Percentiles rank a stretch among this genome's conserved stretches.
phyloP scores from a whole-genome alignment of 2,797 vertebrate species.

The Melanotaenia trifasciata region DNA sequence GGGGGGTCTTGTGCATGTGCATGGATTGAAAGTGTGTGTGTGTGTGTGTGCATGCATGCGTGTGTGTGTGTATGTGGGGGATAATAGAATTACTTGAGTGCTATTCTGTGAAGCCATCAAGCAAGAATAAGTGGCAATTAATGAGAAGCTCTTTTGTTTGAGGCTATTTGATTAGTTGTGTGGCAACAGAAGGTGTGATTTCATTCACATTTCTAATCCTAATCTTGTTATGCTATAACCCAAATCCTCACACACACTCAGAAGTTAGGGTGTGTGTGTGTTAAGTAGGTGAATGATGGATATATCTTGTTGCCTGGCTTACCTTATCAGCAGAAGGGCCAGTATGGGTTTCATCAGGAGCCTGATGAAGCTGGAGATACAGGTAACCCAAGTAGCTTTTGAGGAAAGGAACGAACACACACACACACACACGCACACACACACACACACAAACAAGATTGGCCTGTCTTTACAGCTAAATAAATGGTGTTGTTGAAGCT shows the following conservation, averaged over 20 bases:
- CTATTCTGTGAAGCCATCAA: slow-evolving; percentile 61
- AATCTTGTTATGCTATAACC: slow-evolving; percentile 59
- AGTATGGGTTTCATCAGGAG: slow-evolving; percentile 79
- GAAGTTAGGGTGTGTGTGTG: slow-evolving; percentile 25
- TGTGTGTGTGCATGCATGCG: too few relatives aligned
- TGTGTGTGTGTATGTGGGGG: slow-evolving; percentile 2
- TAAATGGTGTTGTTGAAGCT: slow-evolving; percentile 71
- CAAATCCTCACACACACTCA: background rate
- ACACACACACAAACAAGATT: slow-evolving; percentile 72
- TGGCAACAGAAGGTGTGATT: slow-evolving; percentile 62
- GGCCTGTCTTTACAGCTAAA: slow-evolving; percentile 77
- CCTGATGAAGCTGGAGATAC: slow-evolving; percentile 76
- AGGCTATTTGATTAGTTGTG: slow-evolving; percentile 67
- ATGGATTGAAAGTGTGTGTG: background rate
- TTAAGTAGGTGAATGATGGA: slow-evolving; percentile 80
- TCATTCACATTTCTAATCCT: slow-evolving; percentile 70
- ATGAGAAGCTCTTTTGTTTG: slow-evolving; percentile 76
- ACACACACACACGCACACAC: slow-evolving; percentile 7
- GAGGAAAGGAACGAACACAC: slow-evolving; percentile 62
- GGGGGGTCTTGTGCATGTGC: background rate
- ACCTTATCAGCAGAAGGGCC: slow-evolving; percentile 77
- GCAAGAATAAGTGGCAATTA: slow-evolving; percentile 71
- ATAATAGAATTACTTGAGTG: slow-evolving; percentile 74
- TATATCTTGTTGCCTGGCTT: slow-evolving; percentile 76
- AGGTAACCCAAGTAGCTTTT: slow-evolving; percentile 73